These are phyloP conservation scores for Cyprinodon variegatus DNA, from an alignment of 2,113 vertebrate species.

Conservation along the genomic window DNA sequence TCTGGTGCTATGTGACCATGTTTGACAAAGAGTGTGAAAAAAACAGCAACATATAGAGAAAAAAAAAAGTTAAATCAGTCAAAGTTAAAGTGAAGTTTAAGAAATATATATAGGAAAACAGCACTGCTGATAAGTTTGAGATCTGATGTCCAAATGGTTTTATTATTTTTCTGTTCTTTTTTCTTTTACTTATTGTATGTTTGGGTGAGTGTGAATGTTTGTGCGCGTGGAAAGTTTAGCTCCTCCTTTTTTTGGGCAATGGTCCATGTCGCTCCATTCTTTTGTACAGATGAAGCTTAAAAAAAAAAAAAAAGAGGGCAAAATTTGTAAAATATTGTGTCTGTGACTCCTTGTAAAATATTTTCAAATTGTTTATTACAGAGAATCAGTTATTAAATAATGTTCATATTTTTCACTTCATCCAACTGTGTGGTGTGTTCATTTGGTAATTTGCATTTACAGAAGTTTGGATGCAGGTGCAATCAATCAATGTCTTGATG, in stretches of 20 bases:
- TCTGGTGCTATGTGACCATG: conserved; percentile 92
- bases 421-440: conserved; percentile 64
- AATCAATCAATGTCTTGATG: neutral
- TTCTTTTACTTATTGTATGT: conserved; percentile 57
- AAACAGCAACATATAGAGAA: conserved; percentile 69
- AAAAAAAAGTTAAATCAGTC: conserved; percentile 64
- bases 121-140: conserved; percentile 80
- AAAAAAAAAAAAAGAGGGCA: conserved; percentile 81
- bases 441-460: conserved; percentile 16
- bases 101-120: conserved; percentile 75
- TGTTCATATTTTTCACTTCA: conserved; percentile 99
- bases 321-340: conserved; percentile 99
- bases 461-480: neutral
- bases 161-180: conserved; percentile 32
- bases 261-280: conserved; percentile 85
- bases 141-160: conserved; percentile 79
- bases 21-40: conserved; percentile 82
- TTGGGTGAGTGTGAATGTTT: conserved; percentile 60
- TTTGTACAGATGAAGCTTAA: conserved; percentile 92
- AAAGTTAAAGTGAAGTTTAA: conserved; percentile 75
- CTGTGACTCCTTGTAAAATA: conserved; percentile 99
- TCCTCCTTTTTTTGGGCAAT: conserved; percentile 77
- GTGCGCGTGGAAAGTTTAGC: conserved; percentile 75
- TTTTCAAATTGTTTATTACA: conserved; percentile 99
- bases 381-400: conserved; percentile 99